phyloP scores from a whole-genome alignment of 2,113 vertebrate species.

The Platysternon megacephalum region DNA sequence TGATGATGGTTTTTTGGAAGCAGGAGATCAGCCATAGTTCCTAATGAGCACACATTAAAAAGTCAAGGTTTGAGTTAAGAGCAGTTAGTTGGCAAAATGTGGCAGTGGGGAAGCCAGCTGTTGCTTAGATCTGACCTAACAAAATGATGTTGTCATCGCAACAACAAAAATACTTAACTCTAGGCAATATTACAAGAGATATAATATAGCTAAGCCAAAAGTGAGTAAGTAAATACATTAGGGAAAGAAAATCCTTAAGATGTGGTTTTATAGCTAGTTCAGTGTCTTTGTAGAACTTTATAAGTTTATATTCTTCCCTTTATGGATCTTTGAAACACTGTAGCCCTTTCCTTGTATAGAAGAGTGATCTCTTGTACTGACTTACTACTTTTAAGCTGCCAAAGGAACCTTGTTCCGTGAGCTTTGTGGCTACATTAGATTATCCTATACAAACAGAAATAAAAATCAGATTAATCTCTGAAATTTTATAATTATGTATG shows the following conservation, averaged over 20 bases:
- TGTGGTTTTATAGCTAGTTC: background rate
- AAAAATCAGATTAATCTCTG: background rate
- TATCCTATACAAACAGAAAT: background rate
- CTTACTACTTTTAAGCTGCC: accelerated
- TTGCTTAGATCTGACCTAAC: background rate
- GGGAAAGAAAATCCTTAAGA: background rate
- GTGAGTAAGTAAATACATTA: accelerated
- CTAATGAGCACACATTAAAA: background rate
- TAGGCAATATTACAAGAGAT: accelerated
- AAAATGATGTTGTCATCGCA: background rate
- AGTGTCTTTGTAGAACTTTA: accelerated
- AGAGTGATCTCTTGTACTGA: background rate
- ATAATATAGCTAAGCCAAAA: background rate
- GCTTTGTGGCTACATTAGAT: background rate
- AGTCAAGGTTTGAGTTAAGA: background rate
- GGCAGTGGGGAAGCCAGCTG: background rate
- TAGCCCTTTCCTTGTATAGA: background rate
- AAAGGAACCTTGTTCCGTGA: background rate
- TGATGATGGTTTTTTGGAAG: background rate
- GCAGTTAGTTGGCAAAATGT: background rate
- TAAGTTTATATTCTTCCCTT: background rate
- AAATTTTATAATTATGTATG: background rate
- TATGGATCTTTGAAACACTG: accelerated
- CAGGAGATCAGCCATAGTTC: background rate
- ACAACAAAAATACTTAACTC: background rate